Evolutionary conservation across 64 coral and sea anemone genomes (phyloP).

Genomic region (Trachythela sp.): DNA sequence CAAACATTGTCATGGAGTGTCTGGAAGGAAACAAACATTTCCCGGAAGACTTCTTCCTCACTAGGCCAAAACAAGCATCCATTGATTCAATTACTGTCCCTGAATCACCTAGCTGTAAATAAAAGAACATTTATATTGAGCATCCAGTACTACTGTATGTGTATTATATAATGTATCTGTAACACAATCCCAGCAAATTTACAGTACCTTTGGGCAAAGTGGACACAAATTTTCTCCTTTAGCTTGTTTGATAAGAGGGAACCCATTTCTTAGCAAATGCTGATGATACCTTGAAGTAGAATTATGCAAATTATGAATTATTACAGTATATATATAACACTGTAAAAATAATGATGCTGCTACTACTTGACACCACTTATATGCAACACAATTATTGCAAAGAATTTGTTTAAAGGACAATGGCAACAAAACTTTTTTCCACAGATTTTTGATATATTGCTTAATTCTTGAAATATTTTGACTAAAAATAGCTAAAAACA

Average conservation of each 20-base stretch:
- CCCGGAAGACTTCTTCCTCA: neutral
- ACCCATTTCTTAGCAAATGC: neutral
- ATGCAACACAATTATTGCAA: no score
- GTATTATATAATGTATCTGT: neutral
- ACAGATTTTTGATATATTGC: no score
- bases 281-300: constrained; percentile 26
- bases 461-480: no score
- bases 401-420: no score
- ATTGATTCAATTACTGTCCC: neutral
- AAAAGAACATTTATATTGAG: neutral
- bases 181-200: neutral
- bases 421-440: no score
- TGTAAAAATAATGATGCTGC: no score
- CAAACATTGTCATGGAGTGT: neutral
- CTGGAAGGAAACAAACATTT: neutral
- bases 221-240: neutral
- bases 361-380: no score
- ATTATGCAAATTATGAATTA: no score
- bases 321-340: no score
- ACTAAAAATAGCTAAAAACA: no score
- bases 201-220: neutral
- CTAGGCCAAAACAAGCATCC: neutral
- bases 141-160: neutral
- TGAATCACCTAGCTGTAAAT: neutral
- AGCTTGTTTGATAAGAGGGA: neutral